These are phyloP conservation scores for Polia nebulosa DNA, from an alignment of 2,888 invertebrate species.

Conservation along the genomic window DNA sequence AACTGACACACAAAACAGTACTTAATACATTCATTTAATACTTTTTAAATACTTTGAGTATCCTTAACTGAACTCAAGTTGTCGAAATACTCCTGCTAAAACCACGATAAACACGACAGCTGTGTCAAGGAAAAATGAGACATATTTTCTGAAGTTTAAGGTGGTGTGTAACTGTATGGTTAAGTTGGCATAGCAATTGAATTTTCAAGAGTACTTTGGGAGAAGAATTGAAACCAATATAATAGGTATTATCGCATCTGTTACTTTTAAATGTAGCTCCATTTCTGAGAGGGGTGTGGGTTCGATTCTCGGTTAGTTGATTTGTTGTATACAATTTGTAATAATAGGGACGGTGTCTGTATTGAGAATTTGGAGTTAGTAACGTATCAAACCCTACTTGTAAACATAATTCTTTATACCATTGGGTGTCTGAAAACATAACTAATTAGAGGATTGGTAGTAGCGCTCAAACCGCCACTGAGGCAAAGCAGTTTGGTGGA, in stretches of 20 bases:
- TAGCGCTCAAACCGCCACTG: no score
- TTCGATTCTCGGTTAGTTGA: slow-evolving; percentile 32
- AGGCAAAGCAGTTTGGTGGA: no score
- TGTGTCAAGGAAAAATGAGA: neutral
- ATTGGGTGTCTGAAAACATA: no score
- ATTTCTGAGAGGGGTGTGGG: slow-evolving; percentile 29
- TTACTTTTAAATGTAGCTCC: slow-evolving; percentile 42
- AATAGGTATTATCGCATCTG: slow-evolving; percentile 65
- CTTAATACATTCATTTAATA: slow-evolving; percentile 56
- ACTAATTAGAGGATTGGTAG: no score
- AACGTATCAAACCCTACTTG: no score
- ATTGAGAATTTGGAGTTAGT: no score
- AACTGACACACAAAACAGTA: slow-evolving; percentile 52
- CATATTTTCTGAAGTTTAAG: accelerated
- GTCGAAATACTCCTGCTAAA: slow-evolving; percentile 8
- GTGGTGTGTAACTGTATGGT: neutral
- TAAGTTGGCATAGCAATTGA: slow-evolving; percentile 37
- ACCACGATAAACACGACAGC: neutral
- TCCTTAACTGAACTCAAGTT: slow-evolving; percentile 23
- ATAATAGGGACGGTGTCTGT: no score
- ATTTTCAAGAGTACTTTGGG: slow-evolving; percentile 18
- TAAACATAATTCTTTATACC: no score
- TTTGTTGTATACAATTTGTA: neutral
- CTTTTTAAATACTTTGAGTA: slow-evolving; percentile 46
- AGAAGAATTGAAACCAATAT: slow-evolving; percentile 58